Conservation (phyloP, 2,888 invertebrate species). For the Agrilus cyanescens region DNA sequence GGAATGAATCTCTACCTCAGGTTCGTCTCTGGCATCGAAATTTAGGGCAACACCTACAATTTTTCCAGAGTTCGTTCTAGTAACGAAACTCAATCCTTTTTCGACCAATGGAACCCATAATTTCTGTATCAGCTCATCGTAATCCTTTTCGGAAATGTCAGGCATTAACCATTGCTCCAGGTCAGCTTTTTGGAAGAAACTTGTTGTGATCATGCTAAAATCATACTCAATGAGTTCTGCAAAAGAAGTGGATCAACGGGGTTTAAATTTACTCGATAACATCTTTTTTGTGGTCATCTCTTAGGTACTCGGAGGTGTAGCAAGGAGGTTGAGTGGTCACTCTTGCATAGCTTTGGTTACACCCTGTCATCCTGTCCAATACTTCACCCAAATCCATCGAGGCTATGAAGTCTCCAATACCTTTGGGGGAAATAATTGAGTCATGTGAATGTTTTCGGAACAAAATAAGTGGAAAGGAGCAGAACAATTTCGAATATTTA, state of each 20-base stretch:
- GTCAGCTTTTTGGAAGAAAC: conserved; percentile 79
- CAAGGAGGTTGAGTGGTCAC: conserved; percentile 22
- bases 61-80: conserved; percentile 40
- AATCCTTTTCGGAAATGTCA: conserved; percentile 55
- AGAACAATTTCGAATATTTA: no score
- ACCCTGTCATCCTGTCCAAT: conserved; percentile 43
- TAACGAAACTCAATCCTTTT: conserved; percentile 62
- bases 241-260: conserved; percentile 1
- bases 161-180: conserved; percentile 68
- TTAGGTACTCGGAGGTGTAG: conserved; percentile 43
- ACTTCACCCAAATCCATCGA: conserved; percentile 60
- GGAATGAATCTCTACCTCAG: conserved; percentile 56
- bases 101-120: conserved; percentile 60
- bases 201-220: conserved; percentile 67
- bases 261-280: conserved; percentile 55
- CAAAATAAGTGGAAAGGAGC: no score
- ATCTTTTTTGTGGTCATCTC: conserved; percentile 50
- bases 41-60: conserved; percentile 63
- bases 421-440: no score
- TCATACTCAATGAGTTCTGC: conserved; percentile 1
- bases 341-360: conserved; percentile 20
- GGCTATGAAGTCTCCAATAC: conserved; percentile 67
- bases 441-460: no score
- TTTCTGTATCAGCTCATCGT: conserved; percentile 52
- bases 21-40: conserved; percentile 73